Evolutionary conservation across 2,113 vertebrate genomes (phyloP), one percentile per base, ranked within the genome.

Genomic region (Rattus norvegicus): DNA sequence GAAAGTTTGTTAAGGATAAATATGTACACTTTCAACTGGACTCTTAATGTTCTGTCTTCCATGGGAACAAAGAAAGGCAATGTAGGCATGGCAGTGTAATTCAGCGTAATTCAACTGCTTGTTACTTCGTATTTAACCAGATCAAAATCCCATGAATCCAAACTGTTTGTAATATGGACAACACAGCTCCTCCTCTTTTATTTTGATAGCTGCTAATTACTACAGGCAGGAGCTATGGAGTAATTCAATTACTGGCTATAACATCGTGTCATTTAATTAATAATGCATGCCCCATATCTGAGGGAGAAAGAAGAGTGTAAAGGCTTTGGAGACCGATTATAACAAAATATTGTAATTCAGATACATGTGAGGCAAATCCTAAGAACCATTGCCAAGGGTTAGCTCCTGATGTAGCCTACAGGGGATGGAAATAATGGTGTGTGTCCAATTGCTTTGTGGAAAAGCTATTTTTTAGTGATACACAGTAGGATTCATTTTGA

Each of bases 191-290:
- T 94, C 91, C 88, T 96, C 90, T 95, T 96, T 89, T 95, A 97
- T 97, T 97, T 97, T 95, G 94, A 97, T 93, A 94, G 93, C 96
- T 95, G 90, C 75, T 98, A 97, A 97, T 97, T 95, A 97, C 65
- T 54, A n/a, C 47, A 94, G 92, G 90, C 96, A 95, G 97, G 90
- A 91, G 59, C 94, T 93, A 92, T 86, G 92, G 94, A 85, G 65
- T 95, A 96, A 97, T 96, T 97, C 95, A 97, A 96, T 97, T 98
- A 95, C 92, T 93, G 90, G 80, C 86, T 95, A 39, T 91, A 96
- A 97, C 95, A 93, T 94, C 0, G 3, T 96, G 94, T 91, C 95
- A 97, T 95, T 97, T 97, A 98, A 97, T 97, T 97, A 97, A 97
- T 98, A 97, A 96, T 92, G 80, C 92, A 92, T 97, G 88, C 81